Evolutionary conservation across 2,113 vertebrate genomes (phyloP).

Genomic region (Takifugu flavidus): DNA sequence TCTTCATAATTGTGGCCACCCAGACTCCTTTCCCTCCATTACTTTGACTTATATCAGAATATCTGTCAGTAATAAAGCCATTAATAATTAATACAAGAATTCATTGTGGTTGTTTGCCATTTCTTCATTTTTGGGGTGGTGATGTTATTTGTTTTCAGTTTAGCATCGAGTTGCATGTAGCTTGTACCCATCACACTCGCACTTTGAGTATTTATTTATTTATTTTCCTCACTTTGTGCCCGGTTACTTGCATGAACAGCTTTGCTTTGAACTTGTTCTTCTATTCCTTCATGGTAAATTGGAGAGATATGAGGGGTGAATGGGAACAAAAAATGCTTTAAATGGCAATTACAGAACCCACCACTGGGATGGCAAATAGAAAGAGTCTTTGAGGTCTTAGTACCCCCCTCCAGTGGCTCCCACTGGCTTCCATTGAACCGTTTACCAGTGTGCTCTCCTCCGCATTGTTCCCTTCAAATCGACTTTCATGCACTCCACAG

Average conservation of each 20-base stretch:
- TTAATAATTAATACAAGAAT: no score
- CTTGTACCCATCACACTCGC: no score
- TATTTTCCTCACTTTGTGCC: slow-evolving; percentile 2
- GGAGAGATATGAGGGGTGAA: slow-evolving; percentile 10
- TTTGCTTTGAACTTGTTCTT: neutral
- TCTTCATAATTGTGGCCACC: no score
- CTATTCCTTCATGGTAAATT: slow-evolving; percentile 3
- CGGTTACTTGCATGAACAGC: neutral
- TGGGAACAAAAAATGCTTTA: slow-evolving; percentile 22
- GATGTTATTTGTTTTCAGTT: neutral
- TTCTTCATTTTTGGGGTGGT: neutral
- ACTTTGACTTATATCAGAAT: no score
- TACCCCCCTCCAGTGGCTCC: no score
- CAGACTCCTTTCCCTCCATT: no score
- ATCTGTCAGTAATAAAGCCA: no score
- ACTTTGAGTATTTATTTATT: neutral
- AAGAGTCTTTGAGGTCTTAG: no score
- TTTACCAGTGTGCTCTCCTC: slow-evolving; percentile 13
- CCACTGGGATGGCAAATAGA: slow-evolving; percentile 2
- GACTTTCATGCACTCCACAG: no score
- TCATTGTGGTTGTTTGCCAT: no score
- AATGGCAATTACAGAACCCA: slow-evolving; percentile 27
- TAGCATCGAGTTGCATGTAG: no score
- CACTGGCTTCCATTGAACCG: slow-evolving; percentile 14
- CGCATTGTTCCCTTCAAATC: no score